A percentile compares a stretch with the other conserved stretches of the same genome.
phyloP scores from a whole-genome alignment of 2,888 invertebrate species.

The Synanthedon vespiformis region DNA sequence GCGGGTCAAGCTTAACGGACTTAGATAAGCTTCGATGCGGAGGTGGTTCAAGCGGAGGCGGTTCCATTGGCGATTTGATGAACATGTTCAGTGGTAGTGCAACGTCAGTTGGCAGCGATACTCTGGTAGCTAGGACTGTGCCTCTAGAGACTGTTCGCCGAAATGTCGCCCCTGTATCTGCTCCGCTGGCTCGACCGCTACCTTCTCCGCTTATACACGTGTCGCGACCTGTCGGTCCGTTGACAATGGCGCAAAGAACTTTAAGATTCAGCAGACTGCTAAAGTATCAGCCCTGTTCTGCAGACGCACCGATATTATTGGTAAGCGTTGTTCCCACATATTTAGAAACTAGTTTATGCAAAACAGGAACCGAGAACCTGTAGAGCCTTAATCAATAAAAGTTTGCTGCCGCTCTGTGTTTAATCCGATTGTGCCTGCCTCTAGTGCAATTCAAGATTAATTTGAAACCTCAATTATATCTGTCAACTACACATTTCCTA shows the following conservation, averaged over 20 bases:
- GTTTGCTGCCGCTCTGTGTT: no score
- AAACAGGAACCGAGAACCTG: not conserved
- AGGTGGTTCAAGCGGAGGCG: conserved; percentile 58
- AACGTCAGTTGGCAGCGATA: conserved; percentile 79
- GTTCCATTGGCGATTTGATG: conserved; percentile 84
- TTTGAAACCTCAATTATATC: not conserved
- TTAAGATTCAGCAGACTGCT: conserved; percentile 76
- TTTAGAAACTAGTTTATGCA: not conserved
- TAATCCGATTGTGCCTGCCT: no score
- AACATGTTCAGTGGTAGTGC: conserved; percentile 80
- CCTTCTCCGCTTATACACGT: conserved; percentile 55
- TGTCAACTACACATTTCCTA: not conserved
- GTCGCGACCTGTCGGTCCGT: conserved; percentile 60
- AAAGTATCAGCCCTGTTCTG: conserved; percentile 73
- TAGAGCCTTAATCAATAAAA: not conserved
- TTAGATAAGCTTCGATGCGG: conserved; percentile 74
- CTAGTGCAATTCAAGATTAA: not conserved
- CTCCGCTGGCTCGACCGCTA: conserved; percentile 41
- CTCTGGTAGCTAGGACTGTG: conserved; percentile 77
- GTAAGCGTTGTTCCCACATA: conserved; percentile 25
- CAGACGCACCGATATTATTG: conserved; percentile 53
- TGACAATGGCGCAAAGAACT: conserved; percentile 78
- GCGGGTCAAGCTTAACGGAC: conserved; percentile 80
- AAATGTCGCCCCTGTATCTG: conserved; percentile 52
- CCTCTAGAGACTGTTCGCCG: conserved; percentile 78